Conservation (phyloP, 2,888 invertebrate species). For the Coenonympha glycerion region DNA sequence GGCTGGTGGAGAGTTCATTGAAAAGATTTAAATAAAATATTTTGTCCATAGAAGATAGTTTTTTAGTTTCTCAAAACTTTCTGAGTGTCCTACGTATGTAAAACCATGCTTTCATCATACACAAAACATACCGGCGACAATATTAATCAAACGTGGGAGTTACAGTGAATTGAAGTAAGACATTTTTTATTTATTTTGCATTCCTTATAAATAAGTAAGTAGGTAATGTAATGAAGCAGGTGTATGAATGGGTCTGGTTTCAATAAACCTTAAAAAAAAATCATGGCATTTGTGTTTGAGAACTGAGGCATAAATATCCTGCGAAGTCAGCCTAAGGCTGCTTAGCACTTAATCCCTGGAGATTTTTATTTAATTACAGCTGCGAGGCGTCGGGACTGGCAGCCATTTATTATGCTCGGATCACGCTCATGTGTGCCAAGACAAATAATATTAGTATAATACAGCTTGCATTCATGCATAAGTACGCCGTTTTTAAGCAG, state of each 20-base stretch:
- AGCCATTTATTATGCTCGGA: slow-evolving; percentile 41
- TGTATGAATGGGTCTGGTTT: slow-evolving; percentile 9
- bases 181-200: not conserved
- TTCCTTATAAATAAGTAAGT: not conserved
- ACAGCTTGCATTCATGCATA: slow-evolving; percentile 31
- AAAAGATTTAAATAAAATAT: no score
- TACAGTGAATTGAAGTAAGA: not conserved
- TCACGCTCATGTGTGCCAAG: slow-evolving; percentile 35
- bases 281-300: slow-evolving; percentile 9
- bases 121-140: no score
- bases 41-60: no score
- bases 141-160: not conserved
- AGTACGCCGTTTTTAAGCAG: not conserved
- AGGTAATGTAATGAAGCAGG: slow-evolving; percentile 9
- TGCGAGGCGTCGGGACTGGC: slow-evolving; percentile 41
- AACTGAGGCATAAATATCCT: slow-evolving; percentile 18
- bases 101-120: no score
- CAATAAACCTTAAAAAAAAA: slow-evolving; percentile 13
- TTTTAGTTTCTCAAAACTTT: no score
- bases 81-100: no score
- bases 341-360: slow-evolving; percentile 42
- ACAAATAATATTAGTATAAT: slow-evolving; percentile 35
- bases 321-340: slow-evolving; percentile 6
- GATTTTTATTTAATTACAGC: slow-evolving; percentile 55
- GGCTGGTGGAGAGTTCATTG: no score